These are phyloP conservation scores for Coryphaenoides rupestris DNA, from an alignment of 2,113 vertebrate species.

Conservation along the genomic window DNA sequence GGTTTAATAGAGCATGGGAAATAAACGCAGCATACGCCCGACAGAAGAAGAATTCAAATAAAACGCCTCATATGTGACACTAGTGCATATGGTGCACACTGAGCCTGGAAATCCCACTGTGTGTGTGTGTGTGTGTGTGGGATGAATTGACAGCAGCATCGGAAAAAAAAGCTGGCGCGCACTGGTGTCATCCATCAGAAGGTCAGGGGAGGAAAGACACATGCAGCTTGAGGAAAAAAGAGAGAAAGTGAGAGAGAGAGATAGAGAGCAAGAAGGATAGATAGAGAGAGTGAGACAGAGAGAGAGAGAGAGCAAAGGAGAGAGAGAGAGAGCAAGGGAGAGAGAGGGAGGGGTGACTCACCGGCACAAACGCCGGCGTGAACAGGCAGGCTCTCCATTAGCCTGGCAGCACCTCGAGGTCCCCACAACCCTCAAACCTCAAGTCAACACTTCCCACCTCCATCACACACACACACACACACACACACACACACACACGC, in stretches of 20 bases:
- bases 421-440: slow-evolving; percentile 24
- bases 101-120: slow-evolving; percentile 18
- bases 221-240: no score
- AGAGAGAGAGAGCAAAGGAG: background rate
- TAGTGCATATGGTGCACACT: slow-evolving; percentile 3
- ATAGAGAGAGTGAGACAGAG: slow-evolving; percentile 14
- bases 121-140: background rate
- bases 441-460: slow-evolving; percentile 6
- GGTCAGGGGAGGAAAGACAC: slow-evolving; percentile 1
- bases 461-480: slow-evolving; percentile 9
- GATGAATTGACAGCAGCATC: slow-evolving; percentile 8
- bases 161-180: slow-evolving; percentile 11
- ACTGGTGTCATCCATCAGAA: slow-evolving; percentile 32
- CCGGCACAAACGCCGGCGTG: slow-evolving; percentile 34
- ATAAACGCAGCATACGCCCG: slow-evolving; percentile 1
- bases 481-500: slow-evolving; percentile 25
- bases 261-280: slow-evolving; percentile 1
- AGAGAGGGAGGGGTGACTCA: slow-evolving; percentile 9
- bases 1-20: slow-evolving; percentile 16
- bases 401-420: slow-evolving; percentile 45
- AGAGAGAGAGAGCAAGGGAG: slow-evolving; percentile 1
- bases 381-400: slow-evolving; percentile 54
- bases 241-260: slow-evolving; percentile 6
- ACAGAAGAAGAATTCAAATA: no score
- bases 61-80: no score